These are phyloP conservation scores for Urocyon cinereoargenteus DNA, from an alignment of 2,797 vertebrate species.

Conservation along the genomic window DNA sequence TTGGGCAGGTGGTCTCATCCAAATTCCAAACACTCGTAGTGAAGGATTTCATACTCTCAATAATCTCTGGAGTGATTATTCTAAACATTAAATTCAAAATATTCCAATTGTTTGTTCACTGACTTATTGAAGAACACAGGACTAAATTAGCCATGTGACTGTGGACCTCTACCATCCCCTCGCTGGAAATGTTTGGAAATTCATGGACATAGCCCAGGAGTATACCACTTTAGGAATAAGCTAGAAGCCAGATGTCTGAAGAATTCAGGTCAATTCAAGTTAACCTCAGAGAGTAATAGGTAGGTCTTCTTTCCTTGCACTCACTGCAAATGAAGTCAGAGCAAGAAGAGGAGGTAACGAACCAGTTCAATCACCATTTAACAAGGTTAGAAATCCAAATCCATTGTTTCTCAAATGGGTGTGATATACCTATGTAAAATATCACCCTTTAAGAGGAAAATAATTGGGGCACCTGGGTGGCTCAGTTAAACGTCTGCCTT, in stretches of 20 bases:
- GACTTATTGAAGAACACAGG: background rate
- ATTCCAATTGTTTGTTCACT: background rate
- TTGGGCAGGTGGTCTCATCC: background rate
- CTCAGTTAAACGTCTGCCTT: too few species aligned
- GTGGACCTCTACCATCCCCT: background rate
- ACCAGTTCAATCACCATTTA: background rate
- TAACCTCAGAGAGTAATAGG: background rate
- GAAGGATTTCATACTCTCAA: conserved; percentile 21
- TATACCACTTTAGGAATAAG: background rate
- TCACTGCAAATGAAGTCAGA: conserved; percentile 6
- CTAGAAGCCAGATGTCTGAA: background rate
- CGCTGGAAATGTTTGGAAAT: background rate
- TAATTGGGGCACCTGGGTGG: too few species aligned
- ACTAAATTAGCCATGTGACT: background rate
- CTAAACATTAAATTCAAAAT: conserved; percentile 50
- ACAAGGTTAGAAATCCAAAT: background rate
- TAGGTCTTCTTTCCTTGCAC: background rate
- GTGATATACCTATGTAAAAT: too few species aligned
- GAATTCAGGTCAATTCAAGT: background rate
- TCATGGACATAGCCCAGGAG: background rate
- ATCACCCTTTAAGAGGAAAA: too few species aligned
- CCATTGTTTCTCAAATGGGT: background rate
- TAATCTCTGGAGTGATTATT: background rate
- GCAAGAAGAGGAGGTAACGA: background rate
- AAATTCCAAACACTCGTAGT: background rate